A percentile compares a stretch with the other conserved stretches of the same genome.
phyloP scores from a whole-genome alignment of 2,888 invertebrate species.

The Peribatodes rhomboidaria region DNA sequence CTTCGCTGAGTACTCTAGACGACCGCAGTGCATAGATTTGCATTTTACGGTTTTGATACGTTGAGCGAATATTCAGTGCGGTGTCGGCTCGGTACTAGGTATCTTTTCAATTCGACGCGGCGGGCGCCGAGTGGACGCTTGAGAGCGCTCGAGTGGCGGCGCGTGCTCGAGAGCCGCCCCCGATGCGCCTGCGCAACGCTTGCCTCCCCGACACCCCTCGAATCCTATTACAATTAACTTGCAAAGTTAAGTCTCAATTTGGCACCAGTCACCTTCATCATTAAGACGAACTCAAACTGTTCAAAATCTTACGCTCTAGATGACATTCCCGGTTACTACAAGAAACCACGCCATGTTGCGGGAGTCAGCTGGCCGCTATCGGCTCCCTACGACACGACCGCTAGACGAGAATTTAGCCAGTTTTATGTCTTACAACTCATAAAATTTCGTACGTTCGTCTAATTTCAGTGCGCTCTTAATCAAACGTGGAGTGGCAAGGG shows the following conservation, averaged over 20 bases:
- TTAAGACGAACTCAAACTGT: constrained; percentile 44
- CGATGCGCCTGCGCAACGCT: constrained; percentile 77
- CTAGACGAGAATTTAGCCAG: constrained; percentile 64
- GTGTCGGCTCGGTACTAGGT: constrained; percentile 75
- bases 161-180: constrained; percentile 80
- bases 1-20: constrained; percentile 77
- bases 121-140: constrained; percentile 77
- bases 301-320: constrained; percentile 21
- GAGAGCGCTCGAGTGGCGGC: constrained; percentile 78
- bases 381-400: constrained; percentile 61
- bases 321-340: constrained; percentile 36
- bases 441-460: constrained; percentile 65
- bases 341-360: constrained; percentile 67
- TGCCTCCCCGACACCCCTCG: constrained; percentile 44
- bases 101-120: constrained; percentile 85
- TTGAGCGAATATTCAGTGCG: constrained; percentile 83
- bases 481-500: constrained; percentile 40
- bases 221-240: constrained; percentile 81
- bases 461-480: constrained; percentile 54
- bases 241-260: constrained; percentile 72
- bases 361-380: constrained; percentile 62
- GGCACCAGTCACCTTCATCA: constrained; percentile 61
- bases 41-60: constrained; percentile 86
- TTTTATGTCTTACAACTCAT: constrained; percentile 72
- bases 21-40: constrained; percentile 85